These are phyloP conservation scores for Paralinhomoeus sp. DNA, from an alignment of 2,888 invertebrate genomes.

Conservation along the genomic window DNA sequence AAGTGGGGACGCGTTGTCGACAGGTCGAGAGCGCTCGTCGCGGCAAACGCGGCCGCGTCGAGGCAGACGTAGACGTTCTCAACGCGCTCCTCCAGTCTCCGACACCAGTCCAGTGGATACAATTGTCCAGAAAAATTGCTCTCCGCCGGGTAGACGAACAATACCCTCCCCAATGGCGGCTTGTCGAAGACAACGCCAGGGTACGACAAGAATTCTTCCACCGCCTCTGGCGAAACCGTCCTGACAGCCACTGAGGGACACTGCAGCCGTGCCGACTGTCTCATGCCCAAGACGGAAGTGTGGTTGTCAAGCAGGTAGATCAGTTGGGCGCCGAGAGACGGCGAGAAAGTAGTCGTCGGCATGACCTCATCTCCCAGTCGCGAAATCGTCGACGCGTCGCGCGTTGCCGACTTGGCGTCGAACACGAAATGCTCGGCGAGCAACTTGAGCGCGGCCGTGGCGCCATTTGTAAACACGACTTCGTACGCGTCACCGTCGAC, in stretches of 20 bases:
- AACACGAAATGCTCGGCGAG: conserved; percentile 51
- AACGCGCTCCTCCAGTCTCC: conserved; percentile 31
- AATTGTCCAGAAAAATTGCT: conserved; percentile 83
- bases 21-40: conserved; percentile 54
- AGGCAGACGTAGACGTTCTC: conserved; percentile 38
- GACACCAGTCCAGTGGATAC: conserved; percentile 53
- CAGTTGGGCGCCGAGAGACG: no score
- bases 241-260: no score
- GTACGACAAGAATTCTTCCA: no score
- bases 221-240: no score
- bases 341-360: no score
- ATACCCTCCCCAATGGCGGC: no score
- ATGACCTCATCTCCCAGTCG: conserved; percentile 7
- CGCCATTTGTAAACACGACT: conserved; percentile 75
- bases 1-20: conserved; percentile 54
- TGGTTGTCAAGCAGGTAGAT: conserved; percentile 70
- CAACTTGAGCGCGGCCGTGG: conserved; percentile 62
- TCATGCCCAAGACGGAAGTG: conserved; percentile 77
- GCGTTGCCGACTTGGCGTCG: conserved; percentile 13
- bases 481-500: conserved; percentile 54
- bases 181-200: no score
- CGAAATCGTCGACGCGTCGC: no score
- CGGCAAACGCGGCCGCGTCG: conserved; percentile 61
- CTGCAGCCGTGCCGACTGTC: conserved; percentile 48
- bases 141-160: conserved; percentile 69